Percentiles rank a stretch among this genome's conserved stretches.
phyloP scores from a whole-genome alignment of 2,113 vertebrate species.

The Motacilla tschutschensis region DNA sequence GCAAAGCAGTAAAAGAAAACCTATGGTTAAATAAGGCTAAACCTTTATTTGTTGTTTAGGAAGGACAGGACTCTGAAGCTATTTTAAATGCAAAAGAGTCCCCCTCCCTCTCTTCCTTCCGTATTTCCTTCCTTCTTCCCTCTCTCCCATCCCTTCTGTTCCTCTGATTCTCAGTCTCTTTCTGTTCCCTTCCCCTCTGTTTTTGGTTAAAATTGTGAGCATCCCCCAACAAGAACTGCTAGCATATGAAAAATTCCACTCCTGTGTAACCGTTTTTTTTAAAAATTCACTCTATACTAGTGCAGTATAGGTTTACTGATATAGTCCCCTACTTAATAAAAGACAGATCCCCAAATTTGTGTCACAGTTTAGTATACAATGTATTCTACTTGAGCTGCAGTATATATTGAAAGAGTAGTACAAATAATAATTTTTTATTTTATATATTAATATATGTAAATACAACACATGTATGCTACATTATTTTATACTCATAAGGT shows the following conservation, averaged over 20 bases:
- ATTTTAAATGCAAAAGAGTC: not conserved
- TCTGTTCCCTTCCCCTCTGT: not conserved
- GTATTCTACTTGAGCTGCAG: not conserved
- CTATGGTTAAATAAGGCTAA: not conserved
- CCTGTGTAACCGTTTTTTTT: not conserved
- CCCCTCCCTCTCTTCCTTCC: not conserved
- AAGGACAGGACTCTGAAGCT: not conserved
- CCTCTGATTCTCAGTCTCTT: not conserved
- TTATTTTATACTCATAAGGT: not conserved
- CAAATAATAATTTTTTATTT: not conserved
- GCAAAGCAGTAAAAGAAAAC: not conserved
- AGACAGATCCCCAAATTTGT: not conserved
- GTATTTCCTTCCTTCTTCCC: not conserved
- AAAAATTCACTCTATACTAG: not conserved
- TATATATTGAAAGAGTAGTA: not conserved
- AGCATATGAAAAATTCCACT: not conserved
- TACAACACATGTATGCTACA: not conserved
- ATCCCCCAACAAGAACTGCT: not conserved
- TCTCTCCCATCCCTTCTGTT: not conserved
- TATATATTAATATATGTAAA: not conserved
- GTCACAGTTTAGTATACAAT: not conserved
- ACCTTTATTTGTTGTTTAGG: not conserved
- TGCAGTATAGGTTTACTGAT: not conserved
- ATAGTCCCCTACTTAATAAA: not conserved
- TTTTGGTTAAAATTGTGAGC: not conserved